Evolutionary conservation across 2,888 invertebrate genomes (phyloP), one percentile per base, ranked within the genome.

Genomic region (Tridacna crocea): DNA sequence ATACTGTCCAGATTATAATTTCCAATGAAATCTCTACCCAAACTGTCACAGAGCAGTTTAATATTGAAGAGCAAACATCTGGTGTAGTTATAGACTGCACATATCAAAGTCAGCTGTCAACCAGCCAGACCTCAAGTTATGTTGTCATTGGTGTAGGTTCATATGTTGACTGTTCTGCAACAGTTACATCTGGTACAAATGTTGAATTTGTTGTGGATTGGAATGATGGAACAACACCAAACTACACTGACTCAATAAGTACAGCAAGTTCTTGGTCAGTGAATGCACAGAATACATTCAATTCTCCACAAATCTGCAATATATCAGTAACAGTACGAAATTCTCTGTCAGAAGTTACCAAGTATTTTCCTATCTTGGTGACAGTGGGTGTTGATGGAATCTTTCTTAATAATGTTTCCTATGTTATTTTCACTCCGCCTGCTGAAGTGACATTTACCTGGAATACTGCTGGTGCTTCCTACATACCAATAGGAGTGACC

Each of bases 401-500:
- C 24, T 47, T 46, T 19, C 46, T 65, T 51, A n/a, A 22, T 27
- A 12, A 70, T 77, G n/a, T 24, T 61, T 11, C 81, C 83, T 13
- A 72, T 24, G 47, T 78, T 17, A 51, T 75, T 13, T 90, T 89
- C 65, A 55, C 65, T 11, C 90, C 89, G 3, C 89, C 89, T 10
- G 88, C 84, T 15, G 60, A 46, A 24, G 80, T 87, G 0, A 72
- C 75, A 27, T 87, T 88, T 61, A 77, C 36, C 47, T 74, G 74
- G 74, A 47, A 60, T 8, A 24, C n/a, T 13, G 13, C 74, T 22
- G 74, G 74, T 12, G 47, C 13, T 12, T 27, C 73, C 19, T 60
- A 73, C 24, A 19, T 74, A 10, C 92, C 92, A 0, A 90, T 90
- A 36, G 88, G 81, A 22, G 91, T 92, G 22, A 82, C 27, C 0